Evolutionary conservation across 2,113 vertebrate genomes (phyloP).

Genomic region (Peromyscus maniculatus): DNA sequence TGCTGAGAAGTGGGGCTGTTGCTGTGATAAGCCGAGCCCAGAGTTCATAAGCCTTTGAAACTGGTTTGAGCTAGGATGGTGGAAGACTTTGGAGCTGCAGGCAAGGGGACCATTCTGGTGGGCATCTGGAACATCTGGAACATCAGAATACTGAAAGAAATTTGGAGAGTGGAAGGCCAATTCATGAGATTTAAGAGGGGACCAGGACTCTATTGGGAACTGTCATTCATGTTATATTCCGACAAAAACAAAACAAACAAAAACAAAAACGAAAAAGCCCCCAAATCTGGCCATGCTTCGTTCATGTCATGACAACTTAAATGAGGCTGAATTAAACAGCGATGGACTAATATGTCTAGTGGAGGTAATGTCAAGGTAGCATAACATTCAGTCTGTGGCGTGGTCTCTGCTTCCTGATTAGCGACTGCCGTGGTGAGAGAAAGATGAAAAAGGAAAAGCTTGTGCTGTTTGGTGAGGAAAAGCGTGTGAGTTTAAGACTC

Average conservation of each 20-base stretch:
- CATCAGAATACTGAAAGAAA: not conserved
- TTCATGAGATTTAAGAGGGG: not conserved
- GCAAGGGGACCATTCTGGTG: not conserved
- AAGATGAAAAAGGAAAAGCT: not conserved
- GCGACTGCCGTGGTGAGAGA: not conserved
- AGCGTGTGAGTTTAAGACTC: not conserved
- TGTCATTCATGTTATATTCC: not conserved
- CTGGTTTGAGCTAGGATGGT: not conserved
- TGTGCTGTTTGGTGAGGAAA: not conserved
- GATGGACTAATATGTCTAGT: not conserved
- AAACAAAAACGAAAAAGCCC: too few relatives aligned
- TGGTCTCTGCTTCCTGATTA: not conserved
- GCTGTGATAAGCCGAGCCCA: not conserved
- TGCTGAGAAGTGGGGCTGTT: not conserved
- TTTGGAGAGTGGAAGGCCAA: not conserved
- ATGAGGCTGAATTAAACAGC: not conserved
- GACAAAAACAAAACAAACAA: not conserved
- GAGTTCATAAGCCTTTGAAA: not conserved
- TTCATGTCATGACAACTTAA: not conserved
- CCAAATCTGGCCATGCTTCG: not conserved
- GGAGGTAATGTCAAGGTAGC: not conserved
- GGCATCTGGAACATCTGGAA: not conserved
- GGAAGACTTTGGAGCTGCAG: not conserved
- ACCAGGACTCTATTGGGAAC: not conserved
- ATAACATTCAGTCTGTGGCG: not conserved